phyloP scores from a whole-genome alignment of 2,797 vertebrate species.

The Emydoidea blandingii region DNA sequence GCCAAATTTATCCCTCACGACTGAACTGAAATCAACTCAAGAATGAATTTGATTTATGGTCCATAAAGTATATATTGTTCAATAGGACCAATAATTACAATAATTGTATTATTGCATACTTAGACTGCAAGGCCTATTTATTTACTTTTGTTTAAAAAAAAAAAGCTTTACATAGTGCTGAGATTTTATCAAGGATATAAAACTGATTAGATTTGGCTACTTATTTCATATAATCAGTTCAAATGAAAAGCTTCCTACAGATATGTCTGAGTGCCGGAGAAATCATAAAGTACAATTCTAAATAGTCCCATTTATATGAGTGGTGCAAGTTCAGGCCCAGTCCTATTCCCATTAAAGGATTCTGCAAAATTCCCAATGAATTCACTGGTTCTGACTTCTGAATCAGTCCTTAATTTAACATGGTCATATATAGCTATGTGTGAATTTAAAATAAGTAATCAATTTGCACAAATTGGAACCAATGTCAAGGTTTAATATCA shows the following conservation, averaged over 20 bases:
- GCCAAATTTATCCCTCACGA: background rate
- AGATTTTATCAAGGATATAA: background rate
- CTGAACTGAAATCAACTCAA: background rate
- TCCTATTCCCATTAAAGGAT: background rate
- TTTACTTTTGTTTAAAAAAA: background rate
- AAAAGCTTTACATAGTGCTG: background rate
- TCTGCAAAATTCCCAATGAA: background rate
- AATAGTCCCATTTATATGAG: background rate
- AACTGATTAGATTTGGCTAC: background rate
- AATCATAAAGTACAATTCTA: background rate
- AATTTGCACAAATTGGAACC: background rate
- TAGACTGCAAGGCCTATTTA: background rate
- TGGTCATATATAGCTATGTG: background rate
- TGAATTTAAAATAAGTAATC: background rate
- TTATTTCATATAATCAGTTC: background rate
- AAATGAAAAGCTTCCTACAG: background rate
- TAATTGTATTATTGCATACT: background rate
- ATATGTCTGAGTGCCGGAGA: background rate
- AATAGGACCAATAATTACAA: background rate
- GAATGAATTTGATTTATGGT: background rate
- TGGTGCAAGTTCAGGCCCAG: background rate
- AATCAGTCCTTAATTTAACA: background rate
- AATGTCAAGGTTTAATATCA: background rate
- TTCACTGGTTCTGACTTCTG: background rate
- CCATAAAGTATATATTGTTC: background rate